Evolutionary conservation across 2,113 vertebrate genomes (phyloP).

Genomic region (Phycodurus eques): DNA sequence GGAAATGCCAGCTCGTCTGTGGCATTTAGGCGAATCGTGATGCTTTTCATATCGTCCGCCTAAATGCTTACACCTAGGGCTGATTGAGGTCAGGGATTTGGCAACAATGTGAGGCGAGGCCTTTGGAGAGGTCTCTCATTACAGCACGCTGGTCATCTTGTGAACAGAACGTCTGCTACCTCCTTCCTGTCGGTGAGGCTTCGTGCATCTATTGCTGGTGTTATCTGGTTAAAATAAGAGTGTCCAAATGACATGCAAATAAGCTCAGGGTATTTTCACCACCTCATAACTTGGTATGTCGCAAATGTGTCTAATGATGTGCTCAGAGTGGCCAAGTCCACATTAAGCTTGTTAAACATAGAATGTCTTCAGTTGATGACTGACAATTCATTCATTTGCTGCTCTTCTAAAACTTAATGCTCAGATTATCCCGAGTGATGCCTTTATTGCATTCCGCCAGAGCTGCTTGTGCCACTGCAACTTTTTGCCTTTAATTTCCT

Average conservation of each 20-base stretch:
- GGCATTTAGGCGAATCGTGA: conserved; percentile 67
- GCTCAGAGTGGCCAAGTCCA: conserved; percentile 34
- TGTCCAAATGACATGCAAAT: conserved; percentile 21
- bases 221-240: conserved; percentile 1
- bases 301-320: conserved; percentile 41
- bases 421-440: conserved; percentile 48
- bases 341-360: conserved; percentile 42
- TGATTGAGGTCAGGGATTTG: conserved; percentile 56
- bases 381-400: conserved; percentile 59
- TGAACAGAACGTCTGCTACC: not conserved
- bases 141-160: not conserved
- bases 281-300: conserved; percentile 26
- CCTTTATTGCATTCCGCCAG: conserved; percentile 31
- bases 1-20: conserved; percentile 74
- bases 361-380: conserved; percentile 51
- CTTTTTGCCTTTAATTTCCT: conserved; percentile 45
- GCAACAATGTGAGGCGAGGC: conserved; percentile 46
- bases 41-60: conserved; percentile 60
- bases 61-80: conserved; percentile 54
- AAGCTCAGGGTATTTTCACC: conserved; percentile 15
- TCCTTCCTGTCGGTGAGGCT: not conserved
- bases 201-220: not conserved
- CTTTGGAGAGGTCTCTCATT: not conserved
- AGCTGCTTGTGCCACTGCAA: conserved; percentile 50
- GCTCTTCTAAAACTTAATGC: conserved; percentile 55